These are phyloP conservation scores for Hydriomena furcata DNA, from an alignment of 2,888 invertebrate species.

Conservation along the genomic window DNA sequence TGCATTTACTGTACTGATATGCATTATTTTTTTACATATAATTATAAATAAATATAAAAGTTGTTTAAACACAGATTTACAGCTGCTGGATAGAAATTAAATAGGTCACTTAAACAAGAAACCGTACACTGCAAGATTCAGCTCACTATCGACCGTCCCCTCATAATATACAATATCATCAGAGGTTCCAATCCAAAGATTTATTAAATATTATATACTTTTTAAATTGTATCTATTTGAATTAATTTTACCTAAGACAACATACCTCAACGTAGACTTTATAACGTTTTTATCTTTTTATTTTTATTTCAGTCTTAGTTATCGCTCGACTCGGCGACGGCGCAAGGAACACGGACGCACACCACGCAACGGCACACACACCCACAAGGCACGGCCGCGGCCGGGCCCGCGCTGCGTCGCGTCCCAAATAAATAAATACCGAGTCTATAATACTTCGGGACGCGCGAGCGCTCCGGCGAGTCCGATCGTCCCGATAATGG, in stretches of 20 bases:
- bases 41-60: constrained; percentile 80
- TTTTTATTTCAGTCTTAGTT: constrained; percentile 82
- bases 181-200: constrained; percentile 72
- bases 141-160: constrained; percentile 67
- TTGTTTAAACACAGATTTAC: constrained; percentile 80
- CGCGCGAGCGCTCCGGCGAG: constrained; percentile 66
- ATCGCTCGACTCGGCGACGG: constrained; percentile 77
- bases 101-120: constrained; percentile 74
- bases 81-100: constrained; percentile 79
- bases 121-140: constrained; percentile 76
- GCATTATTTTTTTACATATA: constrained; percentile 69
- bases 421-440: constrained; percentile 79
- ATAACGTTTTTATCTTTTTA: constrained; percentile 76
- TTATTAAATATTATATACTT: constrained; percentile 77
- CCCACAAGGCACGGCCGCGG: constrained; percentile 28
- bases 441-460: constrained; percentile 78
- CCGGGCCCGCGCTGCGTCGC: constrained; percentile 40
- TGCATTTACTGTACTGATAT: constrained; percentile 79
- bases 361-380: constrained; percentile 38
- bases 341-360: constrained; percentile 68
- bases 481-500: constrained; percentile 76
- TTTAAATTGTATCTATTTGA: constrained; percentile 80
- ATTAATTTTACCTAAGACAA: constrained; percentile 82
- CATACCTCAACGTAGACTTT: constrained; percentile 78
- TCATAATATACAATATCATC: constrained; percentile 70